Base-by-base conservation (phyloP, 2,113 vertebrate genomes). In the Leuciscus idus region DNA sequence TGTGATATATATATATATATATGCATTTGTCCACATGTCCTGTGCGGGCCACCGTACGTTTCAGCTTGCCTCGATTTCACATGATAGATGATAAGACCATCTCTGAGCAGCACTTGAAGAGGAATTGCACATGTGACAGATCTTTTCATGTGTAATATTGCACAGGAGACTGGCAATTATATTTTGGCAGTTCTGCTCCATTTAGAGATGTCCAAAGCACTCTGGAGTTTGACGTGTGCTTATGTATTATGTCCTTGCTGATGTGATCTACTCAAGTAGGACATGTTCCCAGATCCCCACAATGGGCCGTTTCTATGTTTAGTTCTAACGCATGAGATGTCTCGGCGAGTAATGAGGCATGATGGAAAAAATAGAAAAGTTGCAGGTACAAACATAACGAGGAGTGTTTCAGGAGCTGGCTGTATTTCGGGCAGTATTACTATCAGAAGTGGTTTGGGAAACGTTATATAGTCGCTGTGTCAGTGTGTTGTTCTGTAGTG, bases 131-230 rank as follows among this genome's bases (percentile, higher is more conserved):
- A 81, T 91, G 79, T 88, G 78, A 89, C 86, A 86, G 89, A 59
- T 21, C 36, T 43, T 13, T 73, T 73, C 70, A 68, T 88, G 88
- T 90, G 84, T 89, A 93, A 91, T 86, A 77, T 82, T 87, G 77
- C 84, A 87, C 72, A 64, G 46, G 70, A 88, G 68, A 4, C 85
- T 90, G 85, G 87, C 86, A 89, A 88, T 91, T 92, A 90, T 66
- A 13, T 90, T 90, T 90, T 84, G 78, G 59, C 66, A 48, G 81
- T 62, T 89, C 93, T 91, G 91, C 91, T 91, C 90, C 72, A 70
- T 86, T 91, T 68, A 81, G 36, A 64, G 8, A 4, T n/a, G 33
- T 46, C 26, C 70, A 73, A 39, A 73, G 68, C 36, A 43, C 36
- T 73, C 36, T 13, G 6, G 36, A 39, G 70, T 73, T 43, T 73